Base-by-base conservation (phyloP, 2,797 vertebrate species). In the Acridotheres tristis region DNA sequence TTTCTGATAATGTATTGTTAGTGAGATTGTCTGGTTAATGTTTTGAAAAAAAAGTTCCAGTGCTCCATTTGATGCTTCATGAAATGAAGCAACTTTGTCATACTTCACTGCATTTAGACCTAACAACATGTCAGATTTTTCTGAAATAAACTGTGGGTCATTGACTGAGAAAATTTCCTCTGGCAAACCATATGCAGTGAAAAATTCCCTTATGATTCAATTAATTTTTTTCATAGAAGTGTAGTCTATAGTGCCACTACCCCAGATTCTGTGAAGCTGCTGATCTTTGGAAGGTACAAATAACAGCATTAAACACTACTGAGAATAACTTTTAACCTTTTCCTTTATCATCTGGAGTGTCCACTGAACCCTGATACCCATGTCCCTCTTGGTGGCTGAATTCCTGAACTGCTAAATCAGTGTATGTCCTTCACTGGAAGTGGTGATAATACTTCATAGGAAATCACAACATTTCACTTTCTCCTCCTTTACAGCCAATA, bases 21-120 rank as follows among this genome's bases (percentile, higher is more conserved):
- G 79, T 61, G 61, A 93, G 68, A 89, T 76, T 95, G 75, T 79
- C 75, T 96, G 83, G 67, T 90, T 97, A 98, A 97, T 96, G 96
- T 89, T 40, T 94, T 88, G 87, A 77, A 89, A 90, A 89, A 90
- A 82, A 78, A 19, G 42, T 94, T 92, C 58, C 22, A 42, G 45
- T 89, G 85, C 83, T 86, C 73, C 91, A 88, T 97, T 96, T 93
- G 78, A 88, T 40, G 58, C 74, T 71, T 66, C 79, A 58, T 92
- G 94, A 96, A 95, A 96, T 94, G 96, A 96, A 96, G 89, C 55
- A 92, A 92, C 50, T 85, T 91, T 43, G 68, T 88, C 75, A 88
- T 86, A 88, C 91, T 94, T 95, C 88, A 65, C 68, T 92, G 91
- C 75, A 55, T 92, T 88, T 78, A 91, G 65, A 62, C 47, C 58